These are phyloP conservation scores for Anisognathus igniventris DNA, from an alignment of 2,797 vertebrate genomes.

Conservation along the genomic window DNA sequence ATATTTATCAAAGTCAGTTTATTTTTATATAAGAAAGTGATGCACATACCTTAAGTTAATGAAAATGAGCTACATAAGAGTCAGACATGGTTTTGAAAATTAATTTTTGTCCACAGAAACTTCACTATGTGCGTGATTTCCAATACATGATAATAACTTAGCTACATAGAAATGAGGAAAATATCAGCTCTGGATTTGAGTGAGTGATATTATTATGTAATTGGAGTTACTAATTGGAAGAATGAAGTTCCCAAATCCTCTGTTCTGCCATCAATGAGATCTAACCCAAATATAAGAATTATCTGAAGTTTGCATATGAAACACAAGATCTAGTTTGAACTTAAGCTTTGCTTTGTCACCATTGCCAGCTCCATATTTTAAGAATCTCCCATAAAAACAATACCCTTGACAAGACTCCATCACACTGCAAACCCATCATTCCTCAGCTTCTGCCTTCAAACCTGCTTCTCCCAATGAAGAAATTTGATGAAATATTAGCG, in stretches of 20 bases:
- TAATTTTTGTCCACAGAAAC: neutral
- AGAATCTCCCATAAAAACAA: neutral
- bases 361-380: rapidly evolving
- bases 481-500: neutral
- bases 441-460: neutral
- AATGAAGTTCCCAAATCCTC: neutral
- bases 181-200: neutral
- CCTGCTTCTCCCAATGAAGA: neutral
- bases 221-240: neutral
- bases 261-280: neutral
- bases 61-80: neutral
- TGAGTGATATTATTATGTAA: neutral
- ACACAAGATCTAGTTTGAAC: neutral
- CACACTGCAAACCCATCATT: neutral
- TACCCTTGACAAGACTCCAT: neutral
- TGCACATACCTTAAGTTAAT: neutral
- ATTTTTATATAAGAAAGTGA: neutral
- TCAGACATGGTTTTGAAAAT: neutral
- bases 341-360: neutral
- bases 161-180: neutral
- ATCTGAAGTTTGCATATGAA: neutral
- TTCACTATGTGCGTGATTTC: neutral
- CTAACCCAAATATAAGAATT: neutral
- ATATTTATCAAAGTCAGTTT: neutral
- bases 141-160: neutral